Evolutionary conservation across 2,888 invertebrate genomes (phyloP), one percentile per base, ranked within the genome.

Genomic region (Tenthredo amoena): DNA sequence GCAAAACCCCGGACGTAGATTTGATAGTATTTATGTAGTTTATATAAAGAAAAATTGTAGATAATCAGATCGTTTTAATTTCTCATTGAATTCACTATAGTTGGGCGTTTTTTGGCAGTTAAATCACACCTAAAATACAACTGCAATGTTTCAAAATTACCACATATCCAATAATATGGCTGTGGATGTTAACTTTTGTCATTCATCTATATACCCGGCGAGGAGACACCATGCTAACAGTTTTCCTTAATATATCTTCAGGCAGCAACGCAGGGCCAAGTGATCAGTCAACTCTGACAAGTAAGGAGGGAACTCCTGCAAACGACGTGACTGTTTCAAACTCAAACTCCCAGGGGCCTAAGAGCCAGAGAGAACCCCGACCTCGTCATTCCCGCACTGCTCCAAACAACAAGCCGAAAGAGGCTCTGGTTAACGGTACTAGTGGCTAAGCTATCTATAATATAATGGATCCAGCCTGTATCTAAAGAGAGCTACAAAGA

Each of bases 401-500:
- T 87, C 93, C 90, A 91, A 94, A 94, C 91, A 94, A 94, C 91
- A 95, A 95, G 94, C 94, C 95, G 89, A 95, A 95, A 90, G 96
- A 96, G 94, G 94, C 96, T 92, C 94, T 96, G 93, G 95, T 96
- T 89, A 96, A 96, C 94, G 96, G 96, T 94, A 95, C 96, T 91
- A 93, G 94, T 92, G 94, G 93, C 92, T 94, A 94, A 91, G 87
- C 86, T 87, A 88, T 86, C 62, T 79, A 50, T 82, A 82, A 86
- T 65, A 65, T 79, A 58, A 71, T 62, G 58, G 81, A 84, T 37
- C 40, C 47, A 84, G 74, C 83, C 83, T 89, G 90, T 90, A 90
- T 90, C 88, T 89, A 89, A 89, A 89, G 90, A 91, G 89, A 91
- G 90, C 91, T 90, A 89, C 89, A 87, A 91, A 91, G 91, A 92